phyloP scores from a whole-genome alignment of 2,797 vertebrate genomes.

The Eospalax fontanierii region DNA sequence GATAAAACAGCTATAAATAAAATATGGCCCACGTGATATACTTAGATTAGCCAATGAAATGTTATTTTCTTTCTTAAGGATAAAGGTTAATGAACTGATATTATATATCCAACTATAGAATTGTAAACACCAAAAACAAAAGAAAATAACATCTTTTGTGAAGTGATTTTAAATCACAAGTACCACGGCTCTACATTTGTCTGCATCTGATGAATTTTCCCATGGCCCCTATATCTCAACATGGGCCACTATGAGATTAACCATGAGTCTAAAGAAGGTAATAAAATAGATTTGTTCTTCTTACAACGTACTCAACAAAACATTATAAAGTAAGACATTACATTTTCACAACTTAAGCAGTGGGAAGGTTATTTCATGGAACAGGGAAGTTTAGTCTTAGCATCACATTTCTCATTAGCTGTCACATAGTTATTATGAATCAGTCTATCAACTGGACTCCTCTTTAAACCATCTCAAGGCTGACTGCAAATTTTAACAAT shows the following conservation, averaged over 20 bases:
- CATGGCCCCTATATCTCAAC: constrained; percentile 48
- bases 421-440: background rate
- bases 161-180: constrained; percentile 59
- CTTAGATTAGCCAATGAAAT: constrained; percentile 59
- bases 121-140: constrained; percentile 37
- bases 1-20: constrained; percentile 48
- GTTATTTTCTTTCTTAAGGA: constrained; percentile 41
- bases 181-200: constrained; percentile 1
- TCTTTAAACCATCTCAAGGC: constrained; percentile 57
- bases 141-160: constrained; percentile 54
- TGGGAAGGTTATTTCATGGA: constrained; percentile 30
- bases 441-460: constrained; percentile 52
- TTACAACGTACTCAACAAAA: constrained; percentile 31
- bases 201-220: constrained; percentile 50
- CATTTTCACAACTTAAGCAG: constrained; percentile 1
- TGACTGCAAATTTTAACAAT: constrained; percentile 65
- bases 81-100: constrained; percentile 47
- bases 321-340: constrained; percentile 55
- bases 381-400: constrained; percentile 38
- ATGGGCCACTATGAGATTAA: constrained; percentile 52
- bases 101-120: constrained; percentile 14
- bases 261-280: constrained; percentile 59
- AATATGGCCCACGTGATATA: constrained; percentile 28
- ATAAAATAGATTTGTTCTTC: constrained; percentile 61
- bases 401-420: background rate